Percentiles rank a stretch among this genome's conserved stretches.
Conservation (phyloP, 2,888 invertebrate genomes). For the Phlogophora meticulosa region DNA sequence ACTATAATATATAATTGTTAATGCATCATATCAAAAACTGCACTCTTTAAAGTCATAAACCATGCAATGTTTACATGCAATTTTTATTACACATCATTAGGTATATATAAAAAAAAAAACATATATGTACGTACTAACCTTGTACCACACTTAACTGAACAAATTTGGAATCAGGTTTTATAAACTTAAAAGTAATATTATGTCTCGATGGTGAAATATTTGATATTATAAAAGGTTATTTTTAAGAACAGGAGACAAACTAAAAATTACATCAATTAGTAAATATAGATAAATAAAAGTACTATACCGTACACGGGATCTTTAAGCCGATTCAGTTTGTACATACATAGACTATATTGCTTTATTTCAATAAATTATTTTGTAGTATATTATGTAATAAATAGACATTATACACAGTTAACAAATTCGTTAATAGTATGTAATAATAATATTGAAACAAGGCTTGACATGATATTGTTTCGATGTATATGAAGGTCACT, state of each 20-base stretch:
- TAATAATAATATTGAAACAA: slow-evolving; percentile 67
- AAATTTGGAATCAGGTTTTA: slow-evolving; percentile 74
- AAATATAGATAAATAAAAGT: slow-evolving; percentile 73
- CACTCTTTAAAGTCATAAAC: slow-evolving; percentile 80
- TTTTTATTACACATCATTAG: slow-evolving; percentile 71
- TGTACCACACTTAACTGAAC: slow-evolving; percentile 77
- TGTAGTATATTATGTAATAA: slow-evolving; percentile 65
- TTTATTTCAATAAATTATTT: slow-evolving; percentile 76
- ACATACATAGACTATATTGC: slow-evolving; percentile 80
- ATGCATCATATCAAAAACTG: slow-evolving; percentile 81
- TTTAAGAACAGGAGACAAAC: slow-evolving; percentile 68
- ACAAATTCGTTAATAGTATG: slow-evolving; percentile 56
- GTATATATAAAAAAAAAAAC: slow-evolving; percentile 67
- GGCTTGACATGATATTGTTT: slow-evolving; percentile 65
- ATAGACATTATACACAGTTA: slow-evolving; percentile 62
- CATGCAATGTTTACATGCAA: slow-evolving; percentile 87
- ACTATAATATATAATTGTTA: slow-evolving; percentile 62
- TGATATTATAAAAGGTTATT: slow-evolving; percentile 58
- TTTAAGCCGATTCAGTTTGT: slow-evolving; percentile 73
- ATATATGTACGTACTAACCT: slow-evolving; percentile 84
- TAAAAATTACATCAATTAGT: slow-evolving; percentile 74
- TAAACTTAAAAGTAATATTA: slow-evolving; percentile 83
- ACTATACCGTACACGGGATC: slow-evolving; percentile 72
- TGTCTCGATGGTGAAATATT: slow-evolving; percentile 77
- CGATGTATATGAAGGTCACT: slow-evolving; percentile 59